phyloP scores from a whole-genome alignment of 2,888 invertebrate genomes.

The Eugnorisma glareosa region DNA sequence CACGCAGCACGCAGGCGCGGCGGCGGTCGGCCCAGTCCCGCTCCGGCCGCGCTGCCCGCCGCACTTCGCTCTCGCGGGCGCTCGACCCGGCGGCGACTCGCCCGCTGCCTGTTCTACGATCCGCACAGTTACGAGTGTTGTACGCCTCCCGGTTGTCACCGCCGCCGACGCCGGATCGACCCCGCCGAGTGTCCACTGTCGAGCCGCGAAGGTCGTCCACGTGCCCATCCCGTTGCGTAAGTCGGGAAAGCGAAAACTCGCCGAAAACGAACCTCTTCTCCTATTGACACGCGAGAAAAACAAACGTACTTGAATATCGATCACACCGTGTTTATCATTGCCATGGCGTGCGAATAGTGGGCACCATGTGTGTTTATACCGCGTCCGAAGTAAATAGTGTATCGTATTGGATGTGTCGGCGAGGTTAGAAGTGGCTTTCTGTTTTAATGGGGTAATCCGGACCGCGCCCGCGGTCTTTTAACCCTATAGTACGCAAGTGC shows the following conservation, averaged over 20 bases:
- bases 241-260: constrained; percentile 78
- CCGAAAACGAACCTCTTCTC: constrained; percentile 82
- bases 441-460: constrained; percentile 80
- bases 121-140: constrained; percentile 70
- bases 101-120: constrained; percentile 77
- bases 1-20: constrained; percentile 78
- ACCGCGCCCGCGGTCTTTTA: constrained; percentile 85
- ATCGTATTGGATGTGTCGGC: constrained; percentile 68
- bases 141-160: constrained; percentile 59
- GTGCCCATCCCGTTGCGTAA: constrained; percentile 87
- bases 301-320: constrained; percentile 83
- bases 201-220: constrained; percentile 72
- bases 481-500: constrained; percentile 82
- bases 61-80: constrained; percentile 83
- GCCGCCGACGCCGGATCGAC: constrained; percentile 59
- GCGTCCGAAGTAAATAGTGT: constrained; percentile 76
- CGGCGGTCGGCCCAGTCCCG: constrained; percentile 85
- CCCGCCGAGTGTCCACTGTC: constrained; percentile 65
- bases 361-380: constrained; percentile 73
- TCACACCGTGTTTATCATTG: constrained; percentile 83
- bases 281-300: constrained; percentile 85
- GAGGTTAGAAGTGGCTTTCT: constrained; percentile 78
- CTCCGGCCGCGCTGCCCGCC: constrained; percentile 87
- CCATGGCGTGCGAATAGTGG: constrained; percentile 71
- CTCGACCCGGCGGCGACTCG: constrained; percentile 86